phyloP scores from a whole-genome alignment of 2,888 invertebrate genomes.

The Euproctis similis region DNA sequence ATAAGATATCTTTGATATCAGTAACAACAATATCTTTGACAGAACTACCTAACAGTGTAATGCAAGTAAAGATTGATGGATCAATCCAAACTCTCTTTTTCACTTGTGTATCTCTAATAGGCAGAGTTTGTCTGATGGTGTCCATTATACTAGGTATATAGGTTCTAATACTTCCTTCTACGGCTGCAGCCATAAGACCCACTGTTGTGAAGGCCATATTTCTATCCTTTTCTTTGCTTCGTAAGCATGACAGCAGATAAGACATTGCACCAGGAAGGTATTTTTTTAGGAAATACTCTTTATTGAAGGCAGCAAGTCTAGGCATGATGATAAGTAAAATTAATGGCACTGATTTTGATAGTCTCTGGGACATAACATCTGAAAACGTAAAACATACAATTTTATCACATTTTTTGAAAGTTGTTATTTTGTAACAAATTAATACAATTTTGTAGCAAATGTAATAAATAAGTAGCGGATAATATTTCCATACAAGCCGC shows the following conservation, averaged over 20 bases:
- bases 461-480: too few species aligned
- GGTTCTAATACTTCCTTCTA: conserved; percentile 85
- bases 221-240: conserved; percentile 89
- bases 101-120: conserved; percentile 84
- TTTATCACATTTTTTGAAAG: too few species aligned
- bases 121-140: conserved; percentile 83
- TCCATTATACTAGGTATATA: conserved; percentile 92
- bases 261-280: conserved; percentile 85
- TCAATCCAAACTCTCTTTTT: conserved; percentile 86
- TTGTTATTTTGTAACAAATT: too few species aligned
- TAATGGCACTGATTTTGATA: conserved; percentile 89
- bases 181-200: conserved; percentile 92
- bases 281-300: conserved; percentile 83
- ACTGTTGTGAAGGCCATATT: conserved; percentile 92
- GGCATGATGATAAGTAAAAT: conserved; percentile 91
- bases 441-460: too few species aligned
- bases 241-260: conserved; percentile 84
- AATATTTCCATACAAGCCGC: too few species aligned
- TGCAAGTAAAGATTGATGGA: conserved; percentile 93
- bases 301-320: conserved; percentile 94
- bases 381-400: too few species aligned
- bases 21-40: conserved; percentile 84
- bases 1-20: conserved; percentile 89
- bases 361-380: conserved; percentile 86
- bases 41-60: conserved; percentile 92